Evolutionary conservation across 2,797 vertebrate species (phyloP).

Genomic region (Leptoclinus maculatus): DNA sequence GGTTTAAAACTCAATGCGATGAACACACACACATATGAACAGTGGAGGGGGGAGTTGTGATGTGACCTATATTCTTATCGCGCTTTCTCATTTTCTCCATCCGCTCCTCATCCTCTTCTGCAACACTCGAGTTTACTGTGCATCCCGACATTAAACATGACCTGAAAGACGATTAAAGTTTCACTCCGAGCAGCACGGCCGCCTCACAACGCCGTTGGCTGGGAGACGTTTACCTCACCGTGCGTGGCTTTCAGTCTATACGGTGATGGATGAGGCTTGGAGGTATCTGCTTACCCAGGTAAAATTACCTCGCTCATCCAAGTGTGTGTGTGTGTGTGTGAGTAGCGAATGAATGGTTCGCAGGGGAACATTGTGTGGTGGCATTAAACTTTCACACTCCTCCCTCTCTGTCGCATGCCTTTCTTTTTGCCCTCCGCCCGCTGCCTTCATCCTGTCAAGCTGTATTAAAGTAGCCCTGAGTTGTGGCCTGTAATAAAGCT

Average conservation of each 20-base stretch:
- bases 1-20: constrained; percentile 2
- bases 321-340: constrained; percentile 23
- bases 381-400: constrained; percentile 77
- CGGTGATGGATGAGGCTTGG: constrained; percentile 59
- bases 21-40: not conserved
- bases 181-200: constrained; percentile 7
- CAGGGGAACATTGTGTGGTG: constrained; percentile 39
- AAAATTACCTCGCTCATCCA: constrained; percentile 66
- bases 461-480: constrained; percentile 52
- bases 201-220: constrained; percentile 54
- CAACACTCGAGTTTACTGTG: not conserved
- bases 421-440: constrained; percentile 25
- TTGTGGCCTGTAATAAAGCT: constrained; percentile 70
- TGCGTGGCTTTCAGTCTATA: constrained; percentile 24
- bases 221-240: constrained; percentile 63
- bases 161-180: constrained; percentile 1
- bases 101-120: not conserved
- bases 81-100: not conserved
- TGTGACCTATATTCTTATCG: not conserved
- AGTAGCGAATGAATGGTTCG: constrained; percentile 40
- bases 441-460: constrained; percentile 43
- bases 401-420: constrained; percentile 28
- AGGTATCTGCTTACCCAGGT: constrained; percentile 76
- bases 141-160: constrained; percentile 2
- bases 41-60: not conserved